phyloP scores from a whole-genome alignment of 2,113 vertebrate species.

The Salminus brasiliensis region DNA sequence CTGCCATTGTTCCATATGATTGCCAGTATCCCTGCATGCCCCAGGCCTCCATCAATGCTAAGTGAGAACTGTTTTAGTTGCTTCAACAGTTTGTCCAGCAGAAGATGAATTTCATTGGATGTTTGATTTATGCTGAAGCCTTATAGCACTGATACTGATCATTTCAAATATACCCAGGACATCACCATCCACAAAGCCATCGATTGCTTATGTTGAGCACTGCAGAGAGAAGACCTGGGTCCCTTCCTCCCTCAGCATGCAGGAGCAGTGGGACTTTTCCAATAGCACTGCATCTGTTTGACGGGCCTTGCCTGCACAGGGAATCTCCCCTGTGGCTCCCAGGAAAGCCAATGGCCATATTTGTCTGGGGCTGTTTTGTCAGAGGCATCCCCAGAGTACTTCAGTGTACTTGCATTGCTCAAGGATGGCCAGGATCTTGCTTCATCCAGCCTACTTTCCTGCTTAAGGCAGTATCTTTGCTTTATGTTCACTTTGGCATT shows the following conservation, averaged over 20 bases:
- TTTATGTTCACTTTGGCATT: not conserved
- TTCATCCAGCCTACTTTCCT: constrained; percentile 24
- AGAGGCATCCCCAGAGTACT: constrained; percentile 13
- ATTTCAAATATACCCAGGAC: too few relatives aligned
- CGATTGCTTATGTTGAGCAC: not conserved
- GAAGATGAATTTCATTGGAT: too few relatives aligned
- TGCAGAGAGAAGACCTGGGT: not conserved
- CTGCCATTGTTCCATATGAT: too few relatives aligned
- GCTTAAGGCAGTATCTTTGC: not conserved
- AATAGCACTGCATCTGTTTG: not conserved
- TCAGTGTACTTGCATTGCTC: not conserved
- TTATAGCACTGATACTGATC: too few relatives aligned
- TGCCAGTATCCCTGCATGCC: too few relatives aligned
- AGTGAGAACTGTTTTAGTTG: too few relatives aligned
- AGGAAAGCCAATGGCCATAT: constrained; percentile 34
- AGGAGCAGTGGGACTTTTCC: not conserved
- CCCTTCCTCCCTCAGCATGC: not conserved
- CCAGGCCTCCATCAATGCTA: too few relatives aligned
- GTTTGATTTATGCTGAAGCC: too few relatives aligned
- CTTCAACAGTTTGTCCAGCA: too few relatives aligned
- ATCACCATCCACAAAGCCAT: too few relatives aligned
- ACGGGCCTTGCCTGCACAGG: constrained; percentile 26
- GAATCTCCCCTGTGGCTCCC: constrained; percentile 42
- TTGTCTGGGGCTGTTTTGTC: constrained; percentile 44
- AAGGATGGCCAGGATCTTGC: not conserved